Evolutionary conservation across 2,888 invertebrate genomes (phyloP).

Genomic region (Trilocha varians): DNA sequence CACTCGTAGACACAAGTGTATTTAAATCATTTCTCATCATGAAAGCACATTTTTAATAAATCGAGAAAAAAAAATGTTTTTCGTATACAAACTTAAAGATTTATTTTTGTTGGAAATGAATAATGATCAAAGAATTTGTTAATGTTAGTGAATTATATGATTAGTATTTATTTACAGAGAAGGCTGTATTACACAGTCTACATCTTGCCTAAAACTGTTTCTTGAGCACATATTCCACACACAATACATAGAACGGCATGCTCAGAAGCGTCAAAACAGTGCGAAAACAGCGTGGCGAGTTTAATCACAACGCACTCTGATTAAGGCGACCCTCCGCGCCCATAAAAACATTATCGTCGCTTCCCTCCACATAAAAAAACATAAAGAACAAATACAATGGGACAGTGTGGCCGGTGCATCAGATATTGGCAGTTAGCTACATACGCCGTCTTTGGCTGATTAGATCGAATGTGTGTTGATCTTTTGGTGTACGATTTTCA

Average conservation of each 20-base stretch:
- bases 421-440: slow-evolving; percentile 69
- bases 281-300: slow-evolving; percentile 39
- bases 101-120: no score
- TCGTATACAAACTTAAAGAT: no score
- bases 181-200: no score
- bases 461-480: slow-evolving; percentile 36
- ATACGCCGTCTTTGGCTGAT: slow-evolving; percentile 54
- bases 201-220: no score
- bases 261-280: background rate
- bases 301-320: slow-evolving; percentile 70
- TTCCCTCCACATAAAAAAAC: slow-evolving; percentile 66
- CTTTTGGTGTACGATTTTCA: slow-evolving; percentile 43
- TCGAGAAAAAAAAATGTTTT: no score
- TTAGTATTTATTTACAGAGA: no score
- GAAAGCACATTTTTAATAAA: no score
- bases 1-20: no score
- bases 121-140: no score
- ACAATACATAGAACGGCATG: background rate
- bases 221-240: no score
- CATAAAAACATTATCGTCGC: slow-evolving; percentile 72
- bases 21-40: no score
- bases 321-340: slow-evolving; percentile 60
- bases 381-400: slow-evolving; percentile 70
- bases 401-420: slow-evolving; percentile 53
- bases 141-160: no score